Base-by-base conservation (phyloP, 2,888 invertebrate genomes). In the Leptura quadrifasciata region DNA sequence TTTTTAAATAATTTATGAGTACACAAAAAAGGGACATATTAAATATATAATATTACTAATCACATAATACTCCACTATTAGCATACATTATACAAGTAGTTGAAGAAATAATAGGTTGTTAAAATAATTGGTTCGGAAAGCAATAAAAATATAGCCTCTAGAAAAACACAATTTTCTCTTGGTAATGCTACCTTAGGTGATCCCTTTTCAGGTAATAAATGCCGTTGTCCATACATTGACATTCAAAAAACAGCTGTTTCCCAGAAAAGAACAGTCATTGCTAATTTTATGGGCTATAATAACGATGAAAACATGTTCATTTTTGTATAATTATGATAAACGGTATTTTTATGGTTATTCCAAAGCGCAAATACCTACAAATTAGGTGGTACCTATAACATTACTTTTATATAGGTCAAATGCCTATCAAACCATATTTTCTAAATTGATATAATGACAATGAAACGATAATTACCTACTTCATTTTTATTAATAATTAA, bases 1-100 rank as follows among this genome's bases (percentile, higher is more conserved):
- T 64, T 72, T 72, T 72, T 67, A 74, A 58, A 74, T 65, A 67
- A 68, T 60, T 57, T 60, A 72, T 31, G 60, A 74, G 60, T 58
- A 74, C 67, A 57, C 52, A 67, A 67, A 72, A 63, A 72, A 64
- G 57, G 57, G 31, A 24, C 57, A 54, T 61, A 65, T 72, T 72
- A 72, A 76, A 76, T 65, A 65, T 73, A 76, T 74, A 76, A 74
- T 70, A 70, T 70, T 65, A 63, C 75, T 77, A 77, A 77, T 75
- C 75, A 77, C 70, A 72, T 77, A 77, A 77, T 76, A 64, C 68
- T 35, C 64, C 67, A 60, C 61, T 70, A 78, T 78, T 78, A 76
- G 76, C 78, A 78, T 78, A 76, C 74, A 76, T 78, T 78, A 78
- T 69, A 57, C 68, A 63, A 71, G 75, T 74, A 75, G 79, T 75